A percentile compares a stretch with the other conserved stretches of the same genome.
phyloP scores from a whole-genome alignment of 2,797 vertebrate genomes.

The Myotis vivesi region DNA sequence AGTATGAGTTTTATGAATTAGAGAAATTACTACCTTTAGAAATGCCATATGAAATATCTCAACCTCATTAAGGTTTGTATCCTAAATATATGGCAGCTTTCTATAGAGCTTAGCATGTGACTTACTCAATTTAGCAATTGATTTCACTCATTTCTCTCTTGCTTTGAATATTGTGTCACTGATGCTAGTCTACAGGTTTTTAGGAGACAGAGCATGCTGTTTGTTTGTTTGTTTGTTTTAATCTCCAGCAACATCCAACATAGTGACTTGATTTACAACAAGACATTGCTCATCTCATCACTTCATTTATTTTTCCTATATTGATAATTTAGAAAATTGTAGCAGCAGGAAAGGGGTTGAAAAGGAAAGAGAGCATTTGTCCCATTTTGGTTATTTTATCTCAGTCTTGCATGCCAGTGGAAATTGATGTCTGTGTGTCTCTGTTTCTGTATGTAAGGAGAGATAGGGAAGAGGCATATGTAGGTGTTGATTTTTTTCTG shows the following conservation, averaged over 20 bases:
- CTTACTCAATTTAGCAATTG: neutral
- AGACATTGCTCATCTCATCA: neutral
- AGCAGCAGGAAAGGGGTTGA: neutral
- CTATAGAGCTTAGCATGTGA: neutral
- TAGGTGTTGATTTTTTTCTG: neutral
- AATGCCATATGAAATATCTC: neutral
- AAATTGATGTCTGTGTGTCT: neutral
- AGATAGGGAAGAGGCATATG: neutral
- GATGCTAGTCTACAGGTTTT: neutral
- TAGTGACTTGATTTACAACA: neutral
- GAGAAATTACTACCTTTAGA: conserved; percentile 39
- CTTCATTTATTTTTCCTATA: neutral
- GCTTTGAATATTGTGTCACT: neutral
- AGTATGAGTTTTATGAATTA: neutral
- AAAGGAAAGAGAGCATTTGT: neutral
- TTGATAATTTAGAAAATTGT: neutral
- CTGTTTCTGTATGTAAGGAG: neutral
- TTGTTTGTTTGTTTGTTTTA: neutral
- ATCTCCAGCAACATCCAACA: neutral
- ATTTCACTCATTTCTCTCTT: conserved; percentile 3
- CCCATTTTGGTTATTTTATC: conserved; percentile 5
- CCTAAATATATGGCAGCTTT: conserved; percentile 6
- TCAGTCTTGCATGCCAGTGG: neutral
- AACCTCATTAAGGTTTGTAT: neutral
- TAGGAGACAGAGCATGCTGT: neutral